These are phyloP conservation scores for Formicarius rufipectus DNA, from an alignment of 2,113 vertebrate species.

Conservation along the genomic window DNA sequence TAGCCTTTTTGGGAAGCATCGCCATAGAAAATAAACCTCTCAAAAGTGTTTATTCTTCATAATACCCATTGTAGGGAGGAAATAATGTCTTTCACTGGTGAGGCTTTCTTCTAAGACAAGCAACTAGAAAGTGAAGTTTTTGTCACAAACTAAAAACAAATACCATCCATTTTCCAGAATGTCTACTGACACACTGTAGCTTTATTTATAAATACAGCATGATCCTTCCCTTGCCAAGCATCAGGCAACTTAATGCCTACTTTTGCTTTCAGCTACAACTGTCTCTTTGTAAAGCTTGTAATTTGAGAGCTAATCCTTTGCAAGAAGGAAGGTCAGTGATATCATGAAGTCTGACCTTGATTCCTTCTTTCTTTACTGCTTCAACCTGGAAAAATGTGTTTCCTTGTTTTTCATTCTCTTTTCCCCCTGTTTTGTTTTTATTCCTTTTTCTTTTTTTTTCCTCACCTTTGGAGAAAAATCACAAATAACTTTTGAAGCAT, in stretches of 20 bases:
- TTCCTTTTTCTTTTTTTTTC: background rate
- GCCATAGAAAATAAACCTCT: too few species aligned
- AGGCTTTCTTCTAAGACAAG: background rate
- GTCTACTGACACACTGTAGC: background rate
- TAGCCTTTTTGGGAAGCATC: background rate
- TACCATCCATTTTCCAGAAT: background rate
- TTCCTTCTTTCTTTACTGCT: background rate
- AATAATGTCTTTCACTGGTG: background rate
- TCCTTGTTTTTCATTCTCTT: background rate
- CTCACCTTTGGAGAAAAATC: background rate
- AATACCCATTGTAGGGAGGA: too few species aligned
- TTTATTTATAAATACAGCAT: background rate
- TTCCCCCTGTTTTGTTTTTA: background rate
- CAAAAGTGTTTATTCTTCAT: too few species aligned
- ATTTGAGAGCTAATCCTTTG: background rate
- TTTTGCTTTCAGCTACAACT: slow-evolving; percentile 12
- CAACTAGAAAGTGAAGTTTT: background rate
- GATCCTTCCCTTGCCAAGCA: background rate
- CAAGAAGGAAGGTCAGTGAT: background rate
- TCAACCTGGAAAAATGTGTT: background rate
- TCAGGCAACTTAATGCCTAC: background rate
- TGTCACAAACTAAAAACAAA: background rate
- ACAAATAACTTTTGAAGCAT: background rate
- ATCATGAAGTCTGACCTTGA: background rate
- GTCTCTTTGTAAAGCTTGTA: background rate